Evolutionary conservation across 2,797 vertebrate species (phyloP), one percentile per base, ranked within the genome.

Genomic region (Gobio occitaniae): DNA sequence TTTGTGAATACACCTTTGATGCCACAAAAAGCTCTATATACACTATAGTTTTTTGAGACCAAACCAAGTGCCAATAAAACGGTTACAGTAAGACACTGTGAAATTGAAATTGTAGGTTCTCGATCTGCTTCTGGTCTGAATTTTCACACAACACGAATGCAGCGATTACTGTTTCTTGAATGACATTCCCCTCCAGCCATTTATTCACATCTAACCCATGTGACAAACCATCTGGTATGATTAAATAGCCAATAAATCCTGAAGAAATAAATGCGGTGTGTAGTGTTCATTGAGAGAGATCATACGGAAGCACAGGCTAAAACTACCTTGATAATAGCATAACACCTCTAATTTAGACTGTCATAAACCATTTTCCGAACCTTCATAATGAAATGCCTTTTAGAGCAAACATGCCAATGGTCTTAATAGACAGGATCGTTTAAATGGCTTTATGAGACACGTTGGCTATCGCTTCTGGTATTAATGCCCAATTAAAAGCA

Each of bases 401-500:
- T 19, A 82, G 47, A 76, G 54, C 61, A 83, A 88, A 92, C 85
- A 88, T 91, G 87, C 91, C 85, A 92, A 93, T 91, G 82, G 86
- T 89, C 89, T 89, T 89, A 91, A 90, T 92, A 92, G 88, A 87
- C 78, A 85, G 87, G 81, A 82, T 76, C 80, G 89, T 91, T 91
- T 91, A 90, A 92, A 91, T 81, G 80, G 82, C 70, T 90, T 91
- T 91, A 92, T 90, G 86, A 91, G 89, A 87, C 79, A 88, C 86
- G 85, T 87, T 90, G 87, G 90, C 85, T 81, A 90, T 90, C 89
- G 89, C 89, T 92, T 92, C 86, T 87, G 92, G 90, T 84, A 92
- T 88, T 90, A 93, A 94, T 93, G 88, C 80, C 88, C 90, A 86
- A 90, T 91, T 65, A 84, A 84, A 87, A 89, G 85, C 91, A 89